phyloP scores from a whole-genome alignment of 35 echinoderm and acorn worm species.

The Stichopus chloronotus region DNA sequence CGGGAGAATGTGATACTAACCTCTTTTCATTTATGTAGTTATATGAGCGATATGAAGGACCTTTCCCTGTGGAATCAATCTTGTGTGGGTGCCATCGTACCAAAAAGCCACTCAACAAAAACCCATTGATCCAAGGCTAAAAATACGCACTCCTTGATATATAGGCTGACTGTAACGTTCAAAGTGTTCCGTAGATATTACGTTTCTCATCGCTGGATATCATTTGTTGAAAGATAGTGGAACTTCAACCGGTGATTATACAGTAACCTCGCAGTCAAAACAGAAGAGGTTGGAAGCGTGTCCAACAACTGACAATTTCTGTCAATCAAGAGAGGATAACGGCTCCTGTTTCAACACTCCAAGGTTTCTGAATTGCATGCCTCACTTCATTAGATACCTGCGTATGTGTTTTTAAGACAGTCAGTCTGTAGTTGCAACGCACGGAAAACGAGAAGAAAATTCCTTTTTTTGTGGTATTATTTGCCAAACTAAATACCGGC shows the following conservation, averaged over 20 bases:
- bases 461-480: too few species aligned
- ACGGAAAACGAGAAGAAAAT: background rate
- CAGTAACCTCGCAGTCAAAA: background rate
- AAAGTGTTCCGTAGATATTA: background rate
- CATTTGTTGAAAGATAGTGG: background rate
- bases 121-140: too few species aligned
- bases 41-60: too few species aligned
- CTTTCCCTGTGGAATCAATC: too few species aligned
- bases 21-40: too few species aligned
- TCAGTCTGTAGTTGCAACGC: background rate
- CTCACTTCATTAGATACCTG: background rate
- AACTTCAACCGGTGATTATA: background rate
- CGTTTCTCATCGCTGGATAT: background rate
- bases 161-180: too few species aligned
- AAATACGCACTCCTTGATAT: too few species aligned
- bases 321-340: conserved; percentile 18
- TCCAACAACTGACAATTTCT: conserved; percentile 46
- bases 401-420: background rate
- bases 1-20: too few species aligned
- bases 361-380: background rate
- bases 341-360: conserved; percentile 38
- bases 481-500: background rate
- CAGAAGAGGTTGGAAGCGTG: background rate
- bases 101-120: too few species aligned
- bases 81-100: too few species aligned